These are phyloP conservation scores for Chaetodon trifascialis DNA, from an alignment of 2,113 vertebrate species.

Conservation along the genomic window DNA sequence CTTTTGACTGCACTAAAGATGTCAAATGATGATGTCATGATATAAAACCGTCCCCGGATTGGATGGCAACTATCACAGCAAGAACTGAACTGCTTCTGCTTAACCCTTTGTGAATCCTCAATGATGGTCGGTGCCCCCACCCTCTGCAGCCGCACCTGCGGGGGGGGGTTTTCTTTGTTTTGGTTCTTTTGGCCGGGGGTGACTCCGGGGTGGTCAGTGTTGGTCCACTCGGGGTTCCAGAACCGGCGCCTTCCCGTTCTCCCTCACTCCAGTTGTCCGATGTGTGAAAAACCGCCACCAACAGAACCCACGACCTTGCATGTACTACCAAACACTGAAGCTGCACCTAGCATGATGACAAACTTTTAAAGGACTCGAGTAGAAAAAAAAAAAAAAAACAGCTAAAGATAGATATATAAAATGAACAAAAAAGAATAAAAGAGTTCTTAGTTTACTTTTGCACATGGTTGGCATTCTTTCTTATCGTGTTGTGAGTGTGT, in stretches of 20 bases:
- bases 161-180: conserved; percentile 9
- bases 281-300: conserved; percentile 75
- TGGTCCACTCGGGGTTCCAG: conserved; percentile 25
- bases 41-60: conserved; percentile 64
- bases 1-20: conserved; percentile 83
- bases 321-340: conserved; percentile 84
- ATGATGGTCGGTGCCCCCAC: conserved; percentile 52
- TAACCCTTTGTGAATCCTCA: conserved; percentile 63
- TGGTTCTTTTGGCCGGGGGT: background rate
- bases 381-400: conserved; percentile 70
- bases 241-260: conserved; percentile 24
- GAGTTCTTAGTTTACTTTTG: conserved; percentile 86
- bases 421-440: conserved; percentile 84
- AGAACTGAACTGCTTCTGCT: conserved; percentile 74
- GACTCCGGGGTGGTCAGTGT: conserved; percentile 34
- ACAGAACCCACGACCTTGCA: conserved; percentile 81
- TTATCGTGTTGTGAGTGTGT: conserved; percentile 1
- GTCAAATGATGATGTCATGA: conserved; percentile 86
- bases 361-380: conserved; percentile 85
- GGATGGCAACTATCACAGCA: conserved; percentile 68
- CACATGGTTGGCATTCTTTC: conserved; percentile 73
- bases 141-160: conserved; percentile 30
- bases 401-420: conserved; percentile 80
- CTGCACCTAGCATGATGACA: conserved; percentile 87
- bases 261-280: conserved; percentile 54